Conservation (phyloP, 2,113 vertebrate species). For the Festucalex cinctus region DNA sequence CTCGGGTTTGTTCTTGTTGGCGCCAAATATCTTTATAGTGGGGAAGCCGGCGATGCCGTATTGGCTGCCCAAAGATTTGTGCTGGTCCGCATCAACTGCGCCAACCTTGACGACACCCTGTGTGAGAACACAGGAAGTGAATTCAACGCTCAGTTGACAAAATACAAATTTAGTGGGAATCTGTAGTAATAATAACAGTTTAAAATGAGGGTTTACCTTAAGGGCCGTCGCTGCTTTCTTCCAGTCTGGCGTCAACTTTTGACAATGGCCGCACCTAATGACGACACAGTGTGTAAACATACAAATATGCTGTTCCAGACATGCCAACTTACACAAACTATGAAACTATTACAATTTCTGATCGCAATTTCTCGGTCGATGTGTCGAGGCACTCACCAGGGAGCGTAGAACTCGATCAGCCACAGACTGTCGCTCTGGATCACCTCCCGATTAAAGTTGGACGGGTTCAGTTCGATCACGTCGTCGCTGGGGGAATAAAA, state of each 20-base stretch:
- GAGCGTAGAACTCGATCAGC: constrained; percentile 95
- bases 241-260: constrained; percentile 86
- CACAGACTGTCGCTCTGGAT: constrained; percentile 89
- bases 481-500: constrained; percentile 88
- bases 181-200: too few species aligned
- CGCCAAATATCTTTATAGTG: constrained; percentile 95
- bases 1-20: constrained; percentile 92
- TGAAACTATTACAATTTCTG: too few species aligned
- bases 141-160: not conserved
- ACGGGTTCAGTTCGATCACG: constrained; percentile 85
- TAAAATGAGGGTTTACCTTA: constrained; percentile 78
- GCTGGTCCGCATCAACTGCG: constrained; percentile 92
- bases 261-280: constrained; percentile 93
- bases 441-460: constrained; percentile 93
- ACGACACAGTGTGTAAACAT: not conserved
- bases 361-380: too few species aligned
- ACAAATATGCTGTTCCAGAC: not conserved
- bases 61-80: constrained; percentile 88
- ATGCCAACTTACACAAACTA: too few species aligned
- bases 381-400: constrained; percentile 81
- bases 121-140: constrained; percentile 2
- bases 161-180: too few species aligned
- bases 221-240: constrained; percentile 92
- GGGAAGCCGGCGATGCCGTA: constrained; percentile 91
- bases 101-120: constrained; percentile 93